Percentiles rank a stretch among this genome's conserved stretches.
These are phyloP conservation scores for Tetranychus urticae DNA, from an alignment of 1,140 invertebrate species.

Conservation along the genomic window DNA sequence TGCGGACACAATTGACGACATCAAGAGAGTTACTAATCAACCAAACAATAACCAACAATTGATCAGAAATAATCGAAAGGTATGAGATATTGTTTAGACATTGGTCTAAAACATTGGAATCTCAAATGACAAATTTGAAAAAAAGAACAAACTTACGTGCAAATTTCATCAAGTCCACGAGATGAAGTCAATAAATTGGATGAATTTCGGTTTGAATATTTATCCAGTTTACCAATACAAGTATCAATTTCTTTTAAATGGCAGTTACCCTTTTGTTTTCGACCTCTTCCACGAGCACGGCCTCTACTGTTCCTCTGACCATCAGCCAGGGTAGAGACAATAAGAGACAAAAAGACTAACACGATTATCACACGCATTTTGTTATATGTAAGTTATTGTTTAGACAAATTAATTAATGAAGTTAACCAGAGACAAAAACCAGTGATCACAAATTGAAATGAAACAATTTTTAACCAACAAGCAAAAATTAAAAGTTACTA, in stretches of 20 bases:
- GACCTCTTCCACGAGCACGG: neutral
- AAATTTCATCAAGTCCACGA: constrained; percentile 13
- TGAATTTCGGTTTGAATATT: constrained; percentile 10
- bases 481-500: too few relatives aligned
- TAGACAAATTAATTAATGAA: too few relatives aligned
- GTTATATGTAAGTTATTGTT: too few relatives aligned
- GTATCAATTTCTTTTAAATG: constrained; percentile 15
- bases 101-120: neutral
- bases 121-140: too few relatives aligned
- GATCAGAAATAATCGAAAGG: neutral
- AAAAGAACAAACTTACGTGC: constrained; percentile 12
- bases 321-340: neutral
- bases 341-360: neutral
- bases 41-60: neutral
- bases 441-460: neutral
- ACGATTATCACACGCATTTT: neutral
- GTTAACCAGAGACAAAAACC: neutral
- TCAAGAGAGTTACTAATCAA: neutral
- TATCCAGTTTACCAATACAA: constrained; percentile 13
- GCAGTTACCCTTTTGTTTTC: constrained; percentile 5
- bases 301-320: neutral
- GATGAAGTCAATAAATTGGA: constrained; percentile 11
- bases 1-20: constrained; percentile 12
- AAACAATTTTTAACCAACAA: neutral
- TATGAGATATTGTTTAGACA: neutral